Evolutionary conservation across 2,113 vertebrate genomes (phyloP), one percentile per base, ranked within the genome.

Genomic region (Phycodurus eques): DNA sequence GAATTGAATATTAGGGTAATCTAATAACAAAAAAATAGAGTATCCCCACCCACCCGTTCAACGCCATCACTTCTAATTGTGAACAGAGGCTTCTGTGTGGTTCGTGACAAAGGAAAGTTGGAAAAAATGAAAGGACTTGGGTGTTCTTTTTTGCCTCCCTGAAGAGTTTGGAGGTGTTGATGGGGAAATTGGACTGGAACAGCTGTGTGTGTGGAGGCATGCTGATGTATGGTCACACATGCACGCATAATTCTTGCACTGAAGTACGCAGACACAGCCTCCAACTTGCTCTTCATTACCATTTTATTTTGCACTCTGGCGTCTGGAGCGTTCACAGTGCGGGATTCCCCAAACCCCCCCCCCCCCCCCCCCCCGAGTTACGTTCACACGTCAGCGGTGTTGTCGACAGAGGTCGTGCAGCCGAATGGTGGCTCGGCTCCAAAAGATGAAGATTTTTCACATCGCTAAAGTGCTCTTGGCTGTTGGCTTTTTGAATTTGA

Each of bases 1-100:
- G 4, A 39, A 39, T 2, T 39, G 35, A 2, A 39, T 1, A 39
- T 39, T 39, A 39, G 35, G 35, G 35, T 39, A 39, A 39, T 39
- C 35, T 39, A 39, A 39, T 39, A 39, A 39, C 35, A 39, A 39
- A 39, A 39, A 39, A 39, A 39, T 39, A 39, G 0, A 39, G 1
- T 39, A 39, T 39, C 15, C 61, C 19, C 9, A 63, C 19, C 61
- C 4, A 43, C 35, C 6, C 20, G 43, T 8, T 64, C 31, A 15
- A 35, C 60, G 17, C 60, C 9, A 57, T 27, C 56, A 27, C 56
- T 59, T 27, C 59, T 53, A 5, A 53, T 6, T 19, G 68, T 82
- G 80, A 89, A 88, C 79, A 74, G 68, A 80, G 14, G 72, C 79
- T 77, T 84, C 90, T 81, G 85, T 86, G 67, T 60, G 13, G 13